Evolutionary conservation across 2,888 invertebrate genomes (phyloP).

Genomic region (Cotesia congregata): DNA sequence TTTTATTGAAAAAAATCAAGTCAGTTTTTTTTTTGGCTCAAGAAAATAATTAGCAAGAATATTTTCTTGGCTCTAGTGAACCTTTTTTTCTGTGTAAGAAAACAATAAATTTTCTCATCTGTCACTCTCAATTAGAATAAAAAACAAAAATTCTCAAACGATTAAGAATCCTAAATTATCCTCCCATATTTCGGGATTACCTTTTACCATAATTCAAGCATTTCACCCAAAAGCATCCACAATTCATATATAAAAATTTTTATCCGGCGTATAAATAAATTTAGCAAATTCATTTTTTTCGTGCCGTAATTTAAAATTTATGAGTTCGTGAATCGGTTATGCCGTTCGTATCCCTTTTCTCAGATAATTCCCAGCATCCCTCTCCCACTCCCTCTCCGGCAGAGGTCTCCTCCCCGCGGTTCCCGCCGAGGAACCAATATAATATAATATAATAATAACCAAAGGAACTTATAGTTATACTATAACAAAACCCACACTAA

Average conservation of each 20-base stretch:
- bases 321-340: slow-evolving; percentile 67
- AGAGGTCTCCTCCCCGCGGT: no score
- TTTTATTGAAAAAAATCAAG: no score
- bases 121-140: neutral
- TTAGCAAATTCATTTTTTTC: slow-evolving; percentile 53
- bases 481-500: slow-evolving; percentile 10
- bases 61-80: no score
- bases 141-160: neutral
- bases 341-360: slow-evolving; percentile 42
- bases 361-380: neutral
- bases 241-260: slow-evolving; percentile 7
- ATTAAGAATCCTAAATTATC: slow-evolving; percentile 16
- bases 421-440: no score
- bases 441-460: no score
- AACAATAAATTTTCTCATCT: neutral
- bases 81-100: no score
- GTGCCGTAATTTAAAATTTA: slow-evolving; percentile 69
- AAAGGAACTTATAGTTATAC: no score
- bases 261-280: neutral
- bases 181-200: neutral
- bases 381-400: slow-evolving; percentile 26
- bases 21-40: no score
- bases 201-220: neutral
- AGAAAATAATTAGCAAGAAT: no score
- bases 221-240: neutral